Evolutionary conservation across 2,797 vertebrate genomes (phyloP).

Genomic region (Diplodus sargus): DNA sequence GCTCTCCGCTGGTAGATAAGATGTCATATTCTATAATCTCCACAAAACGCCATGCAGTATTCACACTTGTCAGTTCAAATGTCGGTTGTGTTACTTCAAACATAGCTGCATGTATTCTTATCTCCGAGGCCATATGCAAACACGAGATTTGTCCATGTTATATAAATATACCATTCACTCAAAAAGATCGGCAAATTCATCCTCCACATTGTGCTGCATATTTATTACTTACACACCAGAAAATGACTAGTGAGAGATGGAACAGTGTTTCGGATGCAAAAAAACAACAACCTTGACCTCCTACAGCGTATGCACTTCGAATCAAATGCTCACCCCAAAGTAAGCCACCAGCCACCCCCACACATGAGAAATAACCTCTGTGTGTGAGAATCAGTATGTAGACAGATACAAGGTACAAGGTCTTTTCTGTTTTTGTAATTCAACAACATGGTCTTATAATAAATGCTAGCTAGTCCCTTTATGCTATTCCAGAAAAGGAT

Average conservation of each 20-base stretch:
- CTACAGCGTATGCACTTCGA: slow-evolving; percentile 2
- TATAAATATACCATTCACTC: background rate
- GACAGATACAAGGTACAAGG: background rate
- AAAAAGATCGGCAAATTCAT: slow-evolving; percentile 11
- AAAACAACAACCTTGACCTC: slow-evolving; percentile 2
- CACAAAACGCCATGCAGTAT: background rate
- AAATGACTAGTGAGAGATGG: background rate
- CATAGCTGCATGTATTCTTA: background rate
- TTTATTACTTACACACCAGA: background rate
- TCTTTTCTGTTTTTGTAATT: background rate
- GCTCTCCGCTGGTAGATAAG: background rate
- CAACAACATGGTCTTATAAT: background rate
- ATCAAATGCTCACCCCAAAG: slow-evolving; percentile 8
- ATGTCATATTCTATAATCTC: background rate
- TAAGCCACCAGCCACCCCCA: slow-evolving; percentile 3
- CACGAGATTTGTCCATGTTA: background rate
- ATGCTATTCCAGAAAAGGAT: background rate
- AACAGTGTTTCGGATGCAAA: slow-evolving; percentile 2
- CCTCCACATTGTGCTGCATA: background rate
- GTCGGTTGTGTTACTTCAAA: background rate
- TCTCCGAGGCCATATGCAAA: slow-evolving; percentile 5
- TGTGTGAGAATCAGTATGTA: background rate
- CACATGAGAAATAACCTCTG: background rate
- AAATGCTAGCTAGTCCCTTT: background rate
- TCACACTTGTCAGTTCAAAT: slow-evolving; percentile 9